Evolutionary conservation across 1,140 invertebrate species (phyloP).

Genomic region (Asobara japonica): DNA sequence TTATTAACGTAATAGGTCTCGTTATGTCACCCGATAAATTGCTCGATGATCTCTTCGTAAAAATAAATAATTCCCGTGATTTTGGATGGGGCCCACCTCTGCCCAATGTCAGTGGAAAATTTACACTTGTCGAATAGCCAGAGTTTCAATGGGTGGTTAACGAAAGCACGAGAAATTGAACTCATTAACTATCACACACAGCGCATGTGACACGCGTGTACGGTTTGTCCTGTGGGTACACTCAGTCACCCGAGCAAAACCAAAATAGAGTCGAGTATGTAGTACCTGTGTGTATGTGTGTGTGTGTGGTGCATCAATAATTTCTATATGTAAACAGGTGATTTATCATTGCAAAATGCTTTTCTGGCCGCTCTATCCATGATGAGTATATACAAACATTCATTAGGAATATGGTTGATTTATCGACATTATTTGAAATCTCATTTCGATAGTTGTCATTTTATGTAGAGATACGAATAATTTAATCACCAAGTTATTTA

Average conservation of each 20-base stretch:
- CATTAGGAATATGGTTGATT: background rate
- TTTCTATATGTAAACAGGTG: background rate
- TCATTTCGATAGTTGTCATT: background rate
- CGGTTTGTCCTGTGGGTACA: constrained; percentile 23
- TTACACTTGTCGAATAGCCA: background rate
- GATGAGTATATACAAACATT: background rate
- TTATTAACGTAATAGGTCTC: constrained; percentile 51
- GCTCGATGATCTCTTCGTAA: background rate
- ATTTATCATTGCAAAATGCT: background rate
- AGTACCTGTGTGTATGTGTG: background rate
- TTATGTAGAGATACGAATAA: too few relatives aligned
- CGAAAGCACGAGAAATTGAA: constrained; percentile 40
- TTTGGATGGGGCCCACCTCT: background rate
- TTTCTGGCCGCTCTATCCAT: background rate
- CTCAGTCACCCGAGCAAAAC: constrained; percentile 34
- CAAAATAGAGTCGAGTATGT: background rate
- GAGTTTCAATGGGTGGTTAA: background rate
- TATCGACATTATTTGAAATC: background rate
- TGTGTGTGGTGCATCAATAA: background rate
- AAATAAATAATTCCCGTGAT: constrained; percentile 7
- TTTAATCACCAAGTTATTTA: too few relatives aligned
- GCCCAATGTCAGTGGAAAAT: background rate
- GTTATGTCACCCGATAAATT: constrained; percentile 30
- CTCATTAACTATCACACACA: constrained; percentile 42
- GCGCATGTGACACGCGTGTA: constrained; percentile 34